A percentile compares a stretch with the other conserved stretches of the same genome.
phyloP scores from a whole-genome alignment of 2,113 vertebrate species.

The Pycnonotus jocosus region DNA sequence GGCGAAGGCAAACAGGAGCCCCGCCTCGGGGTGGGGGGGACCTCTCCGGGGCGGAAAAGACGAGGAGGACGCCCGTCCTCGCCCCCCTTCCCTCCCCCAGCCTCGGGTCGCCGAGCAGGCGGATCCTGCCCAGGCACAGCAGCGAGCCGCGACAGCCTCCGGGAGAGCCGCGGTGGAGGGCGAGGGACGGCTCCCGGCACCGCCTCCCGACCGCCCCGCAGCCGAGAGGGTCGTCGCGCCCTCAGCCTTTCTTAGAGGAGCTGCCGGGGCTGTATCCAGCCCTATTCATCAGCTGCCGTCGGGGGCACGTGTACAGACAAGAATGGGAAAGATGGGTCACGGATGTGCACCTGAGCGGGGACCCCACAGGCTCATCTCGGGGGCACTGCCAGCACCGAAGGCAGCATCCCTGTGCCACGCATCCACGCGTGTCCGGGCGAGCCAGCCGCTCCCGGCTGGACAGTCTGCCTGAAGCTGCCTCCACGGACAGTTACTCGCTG shows the following conservation, averaged over 20 bases:
- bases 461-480: neutral
- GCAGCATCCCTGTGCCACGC: neutral
- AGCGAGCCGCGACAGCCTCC: neutral
- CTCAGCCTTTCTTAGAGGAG: neutral
- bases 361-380: rapidly evolving
- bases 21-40: neutral
- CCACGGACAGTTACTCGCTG: rapidly evolving
- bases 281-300: neutral
- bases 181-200: neutral
- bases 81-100: neutral
- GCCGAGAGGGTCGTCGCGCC: neutral
- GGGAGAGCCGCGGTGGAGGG: no score
- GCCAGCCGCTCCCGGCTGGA: no score
- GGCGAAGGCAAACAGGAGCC: neutral
- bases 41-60: neutral
- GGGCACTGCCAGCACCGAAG: neutral
- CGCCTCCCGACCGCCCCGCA: neutral
- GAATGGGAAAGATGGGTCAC: neutral
- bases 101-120: neutral
- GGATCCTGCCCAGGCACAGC: neutral
- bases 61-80: neutral
- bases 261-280: neutral
- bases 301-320: neutral
- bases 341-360: rapidly evolving
- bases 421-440: neutral